Percentiles rank a stretch among this genome's conserved stretches.
Evolutionary conservation across 2,888 invertebrate species (phyloP).

Genomic region (Coelogynopora nodosa): DNA sequence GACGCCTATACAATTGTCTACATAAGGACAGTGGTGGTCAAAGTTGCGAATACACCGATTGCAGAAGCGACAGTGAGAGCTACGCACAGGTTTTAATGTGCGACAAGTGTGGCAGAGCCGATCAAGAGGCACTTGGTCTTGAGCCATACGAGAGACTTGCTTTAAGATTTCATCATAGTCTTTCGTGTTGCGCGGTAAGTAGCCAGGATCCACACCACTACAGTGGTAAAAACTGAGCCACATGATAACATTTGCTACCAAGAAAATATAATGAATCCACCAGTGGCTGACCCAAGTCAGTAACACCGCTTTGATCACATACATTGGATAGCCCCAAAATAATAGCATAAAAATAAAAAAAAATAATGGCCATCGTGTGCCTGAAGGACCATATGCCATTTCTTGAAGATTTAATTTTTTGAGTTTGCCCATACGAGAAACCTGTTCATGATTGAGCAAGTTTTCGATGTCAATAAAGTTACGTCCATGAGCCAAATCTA

Average conservation of each 20-base stretch:
- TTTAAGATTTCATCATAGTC: conserved; percentile 43
- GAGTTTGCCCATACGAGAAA: neutral
- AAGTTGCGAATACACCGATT: conserved; percentile 83
- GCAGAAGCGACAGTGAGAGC: conserved; percentile 86
- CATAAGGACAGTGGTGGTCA: conserved; percentile 90
- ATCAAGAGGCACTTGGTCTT: conserved; percentile 53
- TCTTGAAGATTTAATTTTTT: neutral
- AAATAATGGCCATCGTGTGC: conserved; percentile 9
- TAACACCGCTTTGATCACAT: conserved; percentile 2
- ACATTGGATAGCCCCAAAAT: conserved; percentile 30
- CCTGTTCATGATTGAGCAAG: neutral
- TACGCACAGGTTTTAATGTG: conserved; percentile 77
- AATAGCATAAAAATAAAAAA: neutral
- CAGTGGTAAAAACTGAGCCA: conserved; percentile 87
- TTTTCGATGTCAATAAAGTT: neutral
- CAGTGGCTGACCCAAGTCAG: conserved; percentile 55
- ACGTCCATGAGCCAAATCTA: neutral
- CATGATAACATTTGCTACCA: conserved; percentile 84
- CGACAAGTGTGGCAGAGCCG: conserved; percentile 84
- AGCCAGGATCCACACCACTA: conserved; percentile 62
- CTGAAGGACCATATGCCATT: neutral
- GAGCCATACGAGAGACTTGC: neutral
- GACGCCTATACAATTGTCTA: conserved; percentile 87
- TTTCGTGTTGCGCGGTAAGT: conserved; percentile 41
- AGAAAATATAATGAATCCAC: conserved; percentile 81